These are phyloP conservation scores for Cacoxenus indagator DNA, from an alignment of 2,888 invertebrate genomes.

Conservation along the genomic window DNA sequence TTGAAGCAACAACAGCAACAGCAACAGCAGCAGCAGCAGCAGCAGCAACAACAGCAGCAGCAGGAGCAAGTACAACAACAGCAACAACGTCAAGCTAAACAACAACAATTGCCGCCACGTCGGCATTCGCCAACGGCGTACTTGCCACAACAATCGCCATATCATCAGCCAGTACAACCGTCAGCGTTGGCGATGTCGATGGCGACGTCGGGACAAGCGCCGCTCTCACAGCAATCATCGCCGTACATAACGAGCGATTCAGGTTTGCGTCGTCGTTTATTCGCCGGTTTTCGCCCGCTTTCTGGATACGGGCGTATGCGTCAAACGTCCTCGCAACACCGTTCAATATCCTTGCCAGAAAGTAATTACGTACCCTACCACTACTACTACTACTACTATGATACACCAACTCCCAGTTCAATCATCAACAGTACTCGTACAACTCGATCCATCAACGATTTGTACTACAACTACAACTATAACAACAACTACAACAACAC, in stretches of 20 bases:
- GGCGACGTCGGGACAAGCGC: background rate
- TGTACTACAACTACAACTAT: conserved; percentile 38
- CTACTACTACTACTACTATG: conserved; percentile 43
- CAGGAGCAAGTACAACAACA: conserved; percentile 28
- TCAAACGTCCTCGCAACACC: conserved; percentile 81
- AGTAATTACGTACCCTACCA: conserved; percentile 74
- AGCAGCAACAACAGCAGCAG: conserved; percentile 28
- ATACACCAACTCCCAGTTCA: conserved; percentile 28
- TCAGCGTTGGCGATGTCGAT: background rate
- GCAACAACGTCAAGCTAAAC: conserved; percentile 27
- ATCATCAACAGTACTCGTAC: conserved; percentile 36
- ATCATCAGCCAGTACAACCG: conserved; percentile 38
- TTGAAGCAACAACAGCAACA: conserved; percentile 40
- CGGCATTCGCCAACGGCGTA: background rate
- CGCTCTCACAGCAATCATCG: conserved; percentile 26
- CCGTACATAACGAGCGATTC: conserved; percentile 69
- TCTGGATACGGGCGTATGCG: conserved; percentile 77
- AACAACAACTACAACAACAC: conserved; percentile 35
- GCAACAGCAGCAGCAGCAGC: conserved; percentile 28
- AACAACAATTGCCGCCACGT: conserved; percentile 25
- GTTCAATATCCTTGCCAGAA: conserved; percentile 89
- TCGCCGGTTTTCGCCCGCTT: conserved; percentile 85
- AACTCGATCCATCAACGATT: conserved; percentile 43
- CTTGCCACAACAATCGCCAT: conserved; percentile 32
- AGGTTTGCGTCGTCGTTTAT: conserved; percentile 81